A percentile compares a stretch with the other conserved stretches of the same genome.
Conservation (phyloP, 2,888 invertebrate genomes). For the Drosophila testacea region DNA sequence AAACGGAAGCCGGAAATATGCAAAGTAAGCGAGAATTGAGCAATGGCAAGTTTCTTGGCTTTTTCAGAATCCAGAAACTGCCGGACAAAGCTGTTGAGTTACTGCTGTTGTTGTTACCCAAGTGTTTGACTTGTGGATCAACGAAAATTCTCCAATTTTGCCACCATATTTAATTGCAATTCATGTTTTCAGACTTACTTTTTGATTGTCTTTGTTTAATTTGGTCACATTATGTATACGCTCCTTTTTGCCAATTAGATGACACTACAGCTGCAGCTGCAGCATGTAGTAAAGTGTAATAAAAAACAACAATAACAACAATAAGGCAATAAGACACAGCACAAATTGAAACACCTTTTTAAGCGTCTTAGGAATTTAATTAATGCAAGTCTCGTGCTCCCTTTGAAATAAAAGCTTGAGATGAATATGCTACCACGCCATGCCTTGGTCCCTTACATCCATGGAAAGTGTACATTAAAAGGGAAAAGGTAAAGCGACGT, state of each 20-base stretch:
- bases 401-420: constrained; percentile 46
- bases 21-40: constrained; percentile 46
- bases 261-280: constrained; percentile 24
- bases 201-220: constrained; percentile 21
- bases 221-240: constrained; percentile 52
- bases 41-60: constrained; percentile 26
- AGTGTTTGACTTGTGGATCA: constrained; percentile 39
- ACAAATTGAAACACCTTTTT: constrained; percentile 56
- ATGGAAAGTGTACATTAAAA: constrained; percentile 52
- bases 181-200: constrained; percentile 20
- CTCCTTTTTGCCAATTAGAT: constrained; percentile 63
- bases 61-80: constrained; percentile 16
- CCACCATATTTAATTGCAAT: constrained; percentile 37
- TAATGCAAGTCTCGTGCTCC: constrained; percentile 67
- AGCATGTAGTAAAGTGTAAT: constrained; percentile 11
- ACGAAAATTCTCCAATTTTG: constrained; percentile 22
- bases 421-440: constrained; percentile 12
- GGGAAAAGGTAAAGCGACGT: constrained; percentile 29
- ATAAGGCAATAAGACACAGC: constrained; percentile 16
- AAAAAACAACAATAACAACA: constrained; percentile 7
- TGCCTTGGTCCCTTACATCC: constrained; percentile 14
- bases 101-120: constrained; percentile 5
- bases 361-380: constrained; percentile 72
- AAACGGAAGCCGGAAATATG: constrained; percentile 61
- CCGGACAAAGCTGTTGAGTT: constrained; percentile 37